Base-by-base conservation (phyloP, 2,888 invertebrate species). In the Protodeltote pygarga region DNA sequence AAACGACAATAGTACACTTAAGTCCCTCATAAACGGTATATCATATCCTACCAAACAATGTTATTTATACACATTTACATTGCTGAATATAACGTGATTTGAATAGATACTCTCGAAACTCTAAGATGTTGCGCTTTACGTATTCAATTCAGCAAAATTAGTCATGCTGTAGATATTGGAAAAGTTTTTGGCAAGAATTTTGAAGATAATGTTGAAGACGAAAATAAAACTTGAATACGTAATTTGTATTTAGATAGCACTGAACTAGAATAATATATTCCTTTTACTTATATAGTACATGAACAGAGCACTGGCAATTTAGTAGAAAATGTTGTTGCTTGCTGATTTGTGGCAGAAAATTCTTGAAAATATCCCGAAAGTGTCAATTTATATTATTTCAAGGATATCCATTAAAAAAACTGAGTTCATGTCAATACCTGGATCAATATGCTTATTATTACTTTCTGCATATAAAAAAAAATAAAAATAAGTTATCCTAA, bases 21-120 rank as follows among this genome's bases (percentile, higher is more conserved):
- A 84, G 80, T 75, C 73, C 64, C 81, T 80, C 87, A 84, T 90
- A 89, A 89, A 89, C 87, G 74, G 75, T 86, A 82, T 81, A 87
- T 87, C 83, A 85, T 80, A 83, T 85, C 77, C 78, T 44, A 73
- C 61, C 60, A 72, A 75, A 87, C 83, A 85, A 77, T 84, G 84
- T 89, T 83, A 83, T 80, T 81, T 81, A 77, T 71, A 73, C 62
- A 52, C 62, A 68, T 54, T 71, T n/a, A n/a, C n/a, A 64, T 51
- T 69, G 50, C 63, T 67, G 60, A 55, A 53, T 50, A 61, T 51
- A 46, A 42, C 10, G 35, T 35, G 61, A 65, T 67, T 65, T 67
- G 65, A 67, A 68, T 65, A 57, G 52, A 67, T 65, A 51, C 35
- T 35, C 13, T 41, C 14, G 40, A 28, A 48, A 19, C 37, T 44